Conservation (phyloP, 1,140 invertebrate species). For the Luehdorfia chinensis region DNA sequence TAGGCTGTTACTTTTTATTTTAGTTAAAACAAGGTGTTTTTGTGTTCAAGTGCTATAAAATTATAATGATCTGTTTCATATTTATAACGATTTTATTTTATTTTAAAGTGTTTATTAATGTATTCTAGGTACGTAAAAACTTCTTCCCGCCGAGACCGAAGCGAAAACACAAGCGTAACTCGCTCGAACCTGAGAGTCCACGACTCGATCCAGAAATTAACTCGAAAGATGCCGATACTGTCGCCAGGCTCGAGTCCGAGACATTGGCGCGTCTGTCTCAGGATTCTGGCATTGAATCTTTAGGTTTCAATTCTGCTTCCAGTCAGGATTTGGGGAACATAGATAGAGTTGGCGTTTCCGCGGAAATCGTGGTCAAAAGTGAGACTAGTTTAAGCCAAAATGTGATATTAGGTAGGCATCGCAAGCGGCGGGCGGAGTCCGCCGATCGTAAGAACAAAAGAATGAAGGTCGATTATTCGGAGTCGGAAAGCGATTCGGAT, state of each 20-base stretch:
- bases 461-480: conserved; percentile 23
- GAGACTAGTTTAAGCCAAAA: conserved; percentile 18
- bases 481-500: conserved; percentile 26
- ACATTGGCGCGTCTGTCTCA: conserved; percentile 30
- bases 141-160: conserved; percentile 81
- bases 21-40: too few relatives aligned
- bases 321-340: conserved; percentile 35
- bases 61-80: too few relatives aligned
- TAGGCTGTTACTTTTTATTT: too few relatives aligned
- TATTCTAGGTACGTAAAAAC: conserved; percentile 79
- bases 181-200: conserved; percentile 3
- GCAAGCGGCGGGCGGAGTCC: conserved; percentile 42
- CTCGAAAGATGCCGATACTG: conserved; percentile 15
- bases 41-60: too few relatives aligned
- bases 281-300: conserved; percentile 41
- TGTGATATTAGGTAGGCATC: conserved; percentile 25
- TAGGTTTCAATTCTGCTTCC: conserved; percentile 12
- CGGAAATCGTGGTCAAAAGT: conserved; percentile 13
- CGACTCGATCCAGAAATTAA: conserved; percentile 13
- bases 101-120: conserved; percentile 17
- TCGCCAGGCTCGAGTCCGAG: conserved; percentile 10
- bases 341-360: not conserved
- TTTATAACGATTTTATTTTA: too few relatives aligned
- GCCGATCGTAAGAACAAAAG: conserved; percentile 37
- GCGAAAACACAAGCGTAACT: conserved; percentile 51